Evolutionary conservation across 2,113 vertebrate species (phyloP).

Genomic region (Fukomys damarensis): DNA sequence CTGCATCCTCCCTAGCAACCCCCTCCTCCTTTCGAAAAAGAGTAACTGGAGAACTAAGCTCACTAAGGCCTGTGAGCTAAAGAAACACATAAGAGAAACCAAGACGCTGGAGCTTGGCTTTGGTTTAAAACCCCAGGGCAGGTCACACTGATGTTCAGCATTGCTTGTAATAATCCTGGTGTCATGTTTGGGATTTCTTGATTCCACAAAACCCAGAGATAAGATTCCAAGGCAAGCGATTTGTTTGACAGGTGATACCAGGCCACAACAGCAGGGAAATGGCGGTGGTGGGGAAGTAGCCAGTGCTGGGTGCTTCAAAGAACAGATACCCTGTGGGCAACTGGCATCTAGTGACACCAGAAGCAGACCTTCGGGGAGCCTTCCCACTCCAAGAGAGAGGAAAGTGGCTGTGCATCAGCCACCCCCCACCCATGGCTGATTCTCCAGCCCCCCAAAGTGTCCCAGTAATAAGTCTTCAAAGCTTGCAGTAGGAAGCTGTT

Average conservation of each 20-base stretch:
- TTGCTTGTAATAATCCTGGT: background rate
- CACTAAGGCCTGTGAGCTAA: background rate
- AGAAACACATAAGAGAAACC: background rate
- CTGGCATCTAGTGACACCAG: background rate
- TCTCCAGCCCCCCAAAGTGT: background rate
- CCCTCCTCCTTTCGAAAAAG: background rate
- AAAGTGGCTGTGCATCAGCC: background rate
- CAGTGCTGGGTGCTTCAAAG: background rate
- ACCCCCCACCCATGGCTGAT: background rate
- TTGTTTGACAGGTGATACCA: background rate
- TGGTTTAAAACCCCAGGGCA: background rate
- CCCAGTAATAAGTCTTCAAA: background rate
- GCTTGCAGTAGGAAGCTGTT: background rate
- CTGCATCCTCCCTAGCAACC: background rate
- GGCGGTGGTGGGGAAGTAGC: too few relatives aligned
- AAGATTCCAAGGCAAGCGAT: background rate
- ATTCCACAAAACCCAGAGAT: background rate
- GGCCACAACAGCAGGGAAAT: background rate
- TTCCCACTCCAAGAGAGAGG: background rate
- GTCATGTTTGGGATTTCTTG: background rate
- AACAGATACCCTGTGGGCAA: too few relatives aligned
- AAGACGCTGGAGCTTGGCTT: background rate
- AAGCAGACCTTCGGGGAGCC: background rate
- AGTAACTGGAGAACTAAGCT: background rate
- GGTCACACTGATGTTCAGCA: background rate